Base-by-base conservation (phyloP, 23 tunicate species). In the Corella eumyota region DNA sequence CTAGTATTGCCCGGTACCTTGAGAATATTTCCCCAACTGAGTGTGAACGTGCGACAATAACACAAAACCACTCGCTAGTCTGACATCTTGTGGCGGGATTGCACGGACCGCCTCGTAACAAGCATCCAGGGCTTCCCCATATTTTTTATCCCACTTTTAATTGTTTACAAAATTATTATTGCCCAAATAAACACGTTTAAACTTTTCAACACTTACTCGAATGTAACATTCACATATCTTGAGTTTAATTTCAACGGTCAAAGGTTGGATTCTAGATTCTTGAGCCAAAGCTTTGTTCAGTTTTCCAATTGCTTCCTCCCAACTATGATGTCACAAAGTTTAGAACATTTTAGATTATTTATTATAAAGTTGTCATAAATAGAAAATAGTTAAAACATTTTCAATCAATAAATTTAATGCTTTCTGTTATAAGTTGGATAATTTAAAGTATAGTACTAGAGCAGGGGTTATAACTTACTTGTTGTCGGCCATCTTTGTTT, bases 191-290 rank as follows among this genome's bases (percentile, higher is more conserved):
- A 9, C 15, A 9, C 15, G 15, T 40, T 40, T 40, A 9, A 40
- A 9, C 11, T 40, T 40, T 40, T 9, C 48, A 40, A 40, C 48
- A 40, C 68, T 50, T 58, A 86, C 95, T 70, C 77, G 71, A 13
- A 77, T 62, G 66, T 32, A 86, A 45, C 95, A 77, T 86, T 86
- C 95, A 45, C 95, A 86, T n/a, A 86, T 86, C 61, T 77, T 86
- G 25, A 86, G 37, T 36, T 86, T 71, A 3, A 86, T 34, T 63
- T 86, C 85, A 9, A 86, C 50, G 15, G 29, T 60, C 17, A 86
- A 60, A 27, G 69, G 59, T 29, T 54, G 61, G 25, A 86, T 57
- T 34, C 76, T 56, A 29, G 79, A 37, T 66, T 86, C 95, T 51
- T 77, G 80, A 45, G 36, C 30, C 40, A 86, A 58, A 21, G 72